Base-by-base conservation (phyloP, 2,797 vertebrate species). In the Okamejei kenojei region DNA sequence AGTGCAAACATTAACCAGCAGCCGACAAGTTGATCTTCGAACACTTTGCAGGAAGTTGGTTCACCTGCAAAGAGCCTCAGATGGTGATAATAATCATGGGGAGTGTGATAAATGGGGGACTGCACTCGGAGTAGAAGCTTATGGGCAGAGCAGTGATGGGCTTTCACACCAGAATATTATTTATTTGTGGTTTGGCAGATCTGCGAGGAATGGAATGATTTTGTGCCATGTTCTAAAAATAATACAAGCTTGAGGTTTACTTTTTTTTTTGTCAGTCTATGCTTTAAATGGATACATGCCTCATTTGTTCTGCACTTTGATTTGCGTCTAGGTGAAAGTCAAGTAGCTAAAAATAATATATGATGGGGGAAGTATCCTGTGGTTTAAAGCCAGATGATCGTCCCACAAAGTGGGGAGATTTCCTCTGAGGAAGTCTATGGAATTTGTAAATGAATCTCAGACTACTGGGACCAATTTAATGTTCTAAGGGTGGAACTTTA, bases 151-250 rank as follows among this genome's bases (percentile, higher is more conserved):
- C 21, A 71, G 63, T 26, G n/a, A 65, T 73, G 88, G 65, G 8
- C 65, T 90, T 38, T 90, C 32, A 71, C 63, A 90, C 88, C 88
- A 90, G 63, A 35, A 90, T 76, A n/a, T 76, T 54, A 76, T 92
- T 29, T 92, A 76, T 74, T 76, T 92, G 90, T 92, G 90, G 90
- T 92, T 92, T 92, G 71, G 90, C 90, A 92, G 71, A 45, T 54
- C 71, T 29, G 10, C 45, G 68, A 91, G 65, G 68, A 92, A 23
- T 45, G 15, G 23, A 54, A 38, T 19, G 68, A 76, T 92, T n/a
- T 45, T 92, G 23, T 76, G 71, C 68, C 71, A 92, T 7, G 71
- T 76, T 88, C 38, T 76, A 92, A 92, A 92, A 74, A 92, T 74
- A 92, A 73, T 54, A 45, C 21, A 29, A 91, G 90, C 29, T 76